These are phyloP conservation scores for Momotus momota DNA, from an alignment of 2,797 vertebrate species.

Conservation along the genomic window DNA sequence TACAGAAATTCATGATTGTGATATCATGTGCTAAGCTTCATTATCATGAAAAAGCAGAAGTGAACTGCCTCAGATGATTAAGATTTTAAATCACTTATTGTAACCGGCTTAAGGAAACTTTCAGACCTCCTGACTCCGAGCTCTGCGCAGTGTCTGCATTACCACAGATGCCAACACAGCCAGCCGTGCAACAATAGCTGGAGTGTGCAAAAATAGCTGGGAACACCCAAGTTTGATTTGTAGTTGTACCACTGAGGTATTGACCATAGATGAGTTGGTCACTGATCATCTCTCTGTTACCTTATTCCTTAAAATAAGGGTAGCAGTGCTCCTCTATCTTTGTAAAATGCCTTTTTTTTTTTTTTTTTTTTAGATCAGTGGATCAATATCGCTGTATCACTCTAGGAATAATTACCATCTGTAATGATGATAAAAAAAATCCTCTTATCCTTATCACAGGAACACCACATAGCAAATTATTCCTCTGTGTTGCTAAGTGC, in stretches of 20 bases:
- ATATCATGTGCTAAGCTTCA: slow-evolving; percentile 68
- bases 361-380: neutral
- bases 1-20: slow-evolving; percentile 65
- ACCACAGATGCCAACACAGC: neutral
- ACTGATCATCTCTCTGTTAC: neutral
- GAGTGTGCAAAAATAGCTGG: neutral
- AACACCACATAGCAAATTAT: slow-evolving; percentile 47
- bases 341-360: neutral
- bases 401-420: slow-evolving; percentile 41
- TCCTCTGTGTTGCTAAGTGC: slow-evolving; percentile 29
- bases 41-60: slow-evolving; percentile 70
- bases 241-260: neutral
- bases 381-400: slow-evolving; percentile 44
- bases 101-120: slow-evolving; percentile 60
- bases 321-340: neutral
- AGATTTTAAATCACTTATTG: slow-evolving; percentile 70
- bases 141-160: neutral
- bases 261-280: neutral
- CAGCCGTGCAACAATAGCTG: neutral
- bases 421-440: slow-evolving; percentile 45
- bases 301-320: neutral
- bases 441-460: slow-evolving; percentile 52
- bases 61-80: slow-evolving; percentile 58
- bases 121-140: slow-evolving; percentile 38
- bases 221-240: neutral